Percentiles rank a stretch among this genome's conserved stretches.
phyloP scores from a whole-genome alignment of 30 jellyfish, hydroid and myxozoan genomes.

The Pseudorhiza aurosa region DNA sequence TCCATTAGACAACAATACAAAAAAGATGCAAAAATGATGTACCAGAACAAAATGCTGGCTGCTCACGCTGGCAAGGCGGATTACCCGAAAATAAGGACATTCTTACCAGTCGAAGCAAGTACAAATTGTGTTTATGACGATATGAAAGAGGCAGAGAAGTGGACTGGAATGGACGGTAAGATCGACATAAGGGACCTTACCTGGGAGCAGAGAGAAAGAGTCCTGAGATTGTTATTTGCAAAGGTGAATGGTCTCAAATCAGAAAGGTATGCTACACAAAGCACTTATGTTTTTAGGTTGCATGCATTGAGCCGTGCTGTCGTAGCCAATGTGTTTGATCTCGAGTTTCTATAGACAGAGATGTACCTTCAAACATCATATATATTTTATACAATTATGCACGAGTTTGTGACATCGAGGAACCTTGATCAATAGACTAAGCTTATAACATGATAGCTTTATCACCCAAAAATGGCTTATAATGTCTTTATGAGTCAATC shows the following conservation, averaged over 20 bases:
- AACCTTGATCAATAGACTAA: too few species aligned
- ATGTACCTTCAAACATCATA: too few species aligned
- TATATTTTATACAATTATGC: too few species aligned
- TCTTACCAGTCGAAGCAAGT: constrained; percentile 63
- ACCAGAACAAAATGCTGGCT: constrained; percentile 75
- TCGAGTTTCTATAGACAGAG: background rate
- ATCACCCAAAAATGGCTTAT: too few species aligned
- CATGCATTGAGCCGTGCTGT: too few species aligned
- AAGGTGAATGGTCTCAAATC: constrained; percentile 74
- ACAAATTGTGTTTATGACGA: constrained; percentile 86
- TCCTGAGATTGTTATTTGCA: constrained; percentile 86
- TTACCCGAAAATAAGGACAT: constrained; percentile 86
- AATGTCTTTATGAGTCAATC: too few species aligned
- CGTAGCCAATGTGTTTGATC: background rate
- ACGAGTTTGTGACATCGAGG: too few species aligned
- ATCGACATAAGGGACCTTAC: constrained; percentile 81
- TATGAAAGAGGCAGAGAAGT: constrained; percentile 86
- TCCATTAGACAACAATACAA: constrained; percentile 65
- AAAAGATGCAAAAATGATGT: constrained; percentile 81
- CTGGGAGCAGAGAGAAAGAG: constrained; percentile 97
- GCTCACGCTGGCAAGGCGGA: constrained; percentile 94
- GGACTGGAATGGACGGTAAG: constrained; percentile 71
- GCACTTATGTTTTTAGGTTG: too few species aligned
- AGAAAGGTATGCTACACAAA: constrained; percentile 38
- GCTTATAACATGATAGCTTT: too few species aligned